A percentile compares a stretch with the other conserved stretches of the same genome.
phyloP scores from a whole-genome alignment of 2,888 invertebrate species.

The Sminthurinus aureus region DNA sequence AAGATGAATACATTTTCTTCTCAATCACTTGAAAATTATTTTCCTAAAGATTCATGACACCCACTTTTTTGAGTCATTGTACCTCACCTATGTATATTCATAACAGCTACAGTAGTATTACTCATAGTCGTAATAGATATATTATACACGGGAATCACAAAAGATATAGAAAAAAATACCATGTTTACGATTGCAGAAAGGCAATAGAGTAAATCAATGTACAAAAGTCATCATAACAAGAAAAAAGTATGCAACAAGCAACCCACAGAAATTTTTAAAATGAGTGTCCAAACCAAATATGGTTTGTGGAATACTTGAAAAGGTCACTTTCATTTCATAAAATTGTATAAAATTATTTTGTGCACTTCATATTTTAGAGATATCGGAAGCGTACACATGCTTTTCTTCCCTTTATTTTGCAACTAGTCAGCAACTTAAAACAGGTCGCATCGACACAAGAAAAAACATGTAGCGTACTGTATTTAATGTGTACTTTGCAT shows the following conservation, averaged over 20 bases:
- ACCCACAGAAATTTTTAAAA: slow-evolving; percentile 11
- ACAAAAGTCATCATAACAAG: not conserved
- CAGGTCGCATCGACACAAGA: too few relatives aligned
- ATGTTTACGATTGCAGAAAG: not conserved
- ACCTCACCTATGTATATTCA: not conserved
- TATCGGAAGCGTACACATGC: not conserved
- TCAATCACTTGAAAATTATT: slow-evolving; percentile 23
- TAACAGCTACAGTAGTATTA: not conserved
- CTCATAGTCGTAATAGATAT: not conserved
- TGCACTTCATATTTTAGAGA: not conserved
- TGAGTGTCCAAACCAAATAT: not conserved
- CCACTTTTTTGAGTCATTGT: slow-evolving; percentile 22
- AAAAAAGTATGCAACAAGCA: not conserved
- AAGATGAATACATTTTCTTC: not conserved
- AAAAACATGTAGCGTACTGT: too few relatives aligned
- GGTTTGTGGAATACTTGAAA: slow-evolving; percentile 8
- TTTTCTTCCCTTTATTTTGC: not conserved
- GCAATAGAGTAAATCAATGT: not conserved
- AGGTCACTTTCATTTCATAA: slow-evolving; percentile 11
- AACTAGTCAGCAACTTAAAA: too few relatives aligned
- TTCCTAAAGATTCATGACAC: slow-evolving; percentile 9
- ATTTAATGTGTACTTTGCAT: too few relatives aligned
- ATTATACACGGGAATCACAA: not conserved
- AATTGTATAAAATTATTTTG: not conserved
- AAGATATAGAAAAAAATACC: not conserved